A percentile compares a stretch with the other conserved stretches of the same genome.
phyloP scores from a whole-genome alignment of 2,888 invertebrate species.

The Drosophila anomelani region DNA sequence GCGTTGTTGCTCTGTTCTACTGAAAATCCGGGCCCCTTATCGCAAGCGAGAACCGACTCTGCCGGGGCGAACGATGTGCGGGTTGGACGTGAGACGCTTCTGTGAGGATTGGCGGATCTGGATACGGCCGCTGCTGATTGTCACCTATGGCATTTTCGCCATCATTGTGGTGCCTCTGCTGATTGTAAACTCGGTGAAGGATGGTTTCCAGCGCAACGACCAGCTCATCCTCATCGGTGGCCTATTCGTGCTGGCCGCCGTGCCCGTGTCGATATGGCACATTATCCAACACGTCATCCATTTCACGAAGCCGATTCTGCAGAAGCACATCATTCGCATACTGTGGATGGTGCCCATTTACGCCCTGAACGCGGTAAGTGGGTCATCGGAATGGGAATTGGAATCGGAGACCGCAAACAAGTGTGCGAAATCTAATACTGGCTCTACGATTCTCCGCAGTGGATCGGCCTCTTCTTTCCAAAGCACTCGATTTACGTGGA shows the following conservation, averaged over 20 bases:
- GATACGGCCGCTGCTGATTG: slow-evolving; percentile 94
- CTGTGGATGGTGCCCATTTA: slow-evolving; percentile 99
- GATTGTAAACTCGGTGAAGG: slow-evolving; percentile 91
- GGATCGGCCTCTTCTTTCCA: slow-evolving; percentile 92
- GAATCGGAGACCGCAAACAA: slow-evolving; percentile 14
- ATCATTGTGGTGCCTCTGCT: slow-evolving; percentile 93
- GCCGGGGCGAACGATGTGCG: slow-evolving; percentile 63
- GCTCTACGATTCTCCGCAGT: slow-evolving; percentile 63
- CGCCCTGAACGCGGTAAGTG: slow-evolving; percentile 95
- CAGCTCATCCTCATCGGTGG: slow-evolving; percentile 94
- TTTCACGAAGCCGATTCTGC: slow-evolving; percentile 95
- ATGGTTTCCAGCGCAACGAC: slow-evolving; percentile 91
- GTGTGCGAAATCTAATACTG: slow-evolving; percentile 29
- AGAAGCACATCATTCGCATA: slow-evolving; percentile 97
- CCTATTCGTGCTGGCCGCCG: slow-evolving; percentile 94
- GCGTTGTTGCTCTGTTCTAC: slow-evolving; percentile 2
- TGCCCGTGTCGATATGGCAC: slow-evolving; percentile 97
- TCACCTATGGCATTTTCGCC: slow-evolving; percentile 92
- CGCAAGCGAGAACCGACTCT: not conserved
- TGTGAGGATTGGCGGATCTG: slow-evolving; percentile 91
- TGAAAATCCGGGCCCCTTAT: slow-evolving; percentile 8
- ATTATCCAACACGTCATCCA: slow-evolving; percentile 97
- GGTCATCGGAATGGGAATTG: slow-evolving; percentile 46
- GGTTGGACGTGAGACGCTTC: slow-evolving; percentile 80
- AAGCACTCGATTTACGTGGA: slow-evolving; percentile 96